Conservation (phyloP, 1,140 invertebrate genomes). For the Pseudomyrmex gracilis region DNA sequence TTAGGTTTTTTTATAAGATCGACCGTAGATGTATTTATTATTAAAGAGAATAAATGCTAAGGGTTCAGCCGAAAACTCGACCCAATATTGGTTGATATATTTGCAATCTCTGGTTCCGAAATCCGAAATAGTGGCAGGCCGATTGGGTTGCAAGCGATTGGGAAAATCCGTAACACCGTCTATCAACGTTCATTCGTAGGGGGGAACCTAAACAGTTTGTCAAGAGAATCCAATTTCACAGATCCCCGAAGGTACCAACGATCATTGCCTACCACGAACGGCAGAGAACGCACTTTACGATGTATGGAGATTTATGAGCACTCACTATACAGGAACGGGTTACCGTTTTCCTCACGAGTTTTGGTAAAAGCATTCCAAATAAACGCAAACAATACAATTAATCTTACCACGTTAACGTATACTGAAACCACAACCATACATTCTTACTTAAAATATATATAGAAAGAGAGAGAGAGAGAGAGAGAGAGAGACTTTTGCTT, state of each 20-base stretch:
- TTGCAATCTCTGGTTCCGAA: slow-evolving; percentile 36
- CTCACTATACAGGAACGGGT: slow-evolving; percentile 20
- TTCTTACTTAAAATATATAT: not conserved
- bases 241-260: slow-evolving; percentile 45
- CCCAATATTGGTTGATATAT: slow-evolving; percentile 11
- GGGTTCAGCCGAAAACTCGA: not conserved
- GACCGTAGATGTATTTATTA: not conserved
- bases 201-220: slow-evolving; percentile 52
- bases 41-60: not conserved
- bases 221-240: slow-evolving; percentile 61
- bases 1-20: not conserved
- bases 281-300: slow-evolving; percentile 44
- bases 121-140: slow-evolving; percentile 17
- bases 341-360: not conserved
- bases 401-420: slow-evolving; percentile 11
- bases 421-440: slow-evolving; percentile 9
- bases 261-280: slow-evolving; percentile 42
- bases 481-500: not conserved
- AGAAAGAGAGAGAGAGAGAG: not conserved
- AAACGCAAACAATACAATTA: slow-evolving; percentile 34
- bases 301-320: slow-evolving; percentile 51
- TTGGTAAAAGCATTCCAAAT: slow-evolving; percentile 12
- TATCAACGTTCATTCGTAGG: slow-evolving; percentile 39
- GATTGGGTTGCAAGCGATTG: slow-evolving; percentile 18
- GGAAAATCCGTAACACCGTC: slow-evolving; percentile 49